phyloP scores from a whole-genome alignment of 2,888 invertebrate genomes.

The Malthinus flaveolus region DNA sequence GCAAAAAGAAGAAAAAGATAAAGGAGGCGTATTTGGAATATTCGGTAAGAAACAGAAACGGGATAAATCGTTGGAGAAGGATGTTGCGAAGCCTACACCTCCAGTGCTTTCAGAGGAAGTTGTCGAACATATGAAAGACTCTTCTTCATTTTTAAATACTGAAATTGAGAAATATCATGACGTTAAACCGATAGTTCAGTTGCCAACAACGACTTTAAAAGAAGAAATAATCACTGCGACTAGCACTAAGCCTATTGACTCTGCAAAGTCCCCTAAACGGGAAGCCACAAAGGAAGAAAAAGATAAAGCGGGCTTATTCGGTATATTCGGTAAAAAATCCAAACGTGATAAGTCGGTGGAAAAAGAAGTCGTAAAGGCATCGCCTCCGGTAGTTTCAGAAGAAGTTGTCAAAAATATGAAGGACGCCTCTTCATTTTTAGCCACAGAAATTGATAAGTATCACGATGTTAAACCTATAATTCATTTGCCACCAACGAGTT shows the following conservation, averaged over 20 bases:
- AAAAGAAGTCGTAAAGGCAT: not conserved
- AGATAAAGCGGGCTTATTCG: conserved; percentile 31
- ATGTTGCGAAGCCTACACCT: not conserved
- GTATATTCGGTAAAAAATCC: conserved; percentile 33
- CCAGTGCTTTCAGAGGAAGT: conserved; percentile 6
- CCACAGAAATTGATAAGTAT: conserved; percentile 34
- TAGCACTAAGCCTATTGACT: not conserved
- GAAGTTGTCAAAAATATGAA: not conserved
- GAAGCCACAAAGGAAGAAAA: conserved; percentile 17
- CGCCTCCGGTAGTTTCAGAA: not conserved
- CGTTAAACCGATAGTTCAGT: conserved; percentile 7
- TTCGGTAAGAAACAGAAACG: conserved; percentile 34
- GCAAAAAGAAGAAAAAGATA: not conserved
- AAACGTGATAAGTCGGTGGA: conserved; percentile 21
- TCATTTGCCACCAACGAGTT: not conserved
- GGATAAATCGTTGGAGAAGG: conserved; percentile 3
- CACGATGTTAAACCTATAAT: conserved; percentile 34
- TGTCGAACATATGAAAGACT: conserved; percentile 26
- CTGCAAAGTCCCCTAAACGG: not conserved
- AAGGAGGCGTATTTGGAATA: conserved; percentile 30
- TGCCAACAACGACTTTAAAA: conserved; percentile 7
- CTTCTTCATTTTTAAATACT: conserved; percentile 14
- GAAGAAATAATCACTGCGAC: not conserved
- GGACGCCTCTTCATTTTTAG: conserved; percentile 34
- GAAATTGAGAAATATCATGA: conserved; percentile 8